Evolutionary conservation across 2,797 vertebrate species (phyloP).

Genomic region (Microhierax caerulescens): DNA sequence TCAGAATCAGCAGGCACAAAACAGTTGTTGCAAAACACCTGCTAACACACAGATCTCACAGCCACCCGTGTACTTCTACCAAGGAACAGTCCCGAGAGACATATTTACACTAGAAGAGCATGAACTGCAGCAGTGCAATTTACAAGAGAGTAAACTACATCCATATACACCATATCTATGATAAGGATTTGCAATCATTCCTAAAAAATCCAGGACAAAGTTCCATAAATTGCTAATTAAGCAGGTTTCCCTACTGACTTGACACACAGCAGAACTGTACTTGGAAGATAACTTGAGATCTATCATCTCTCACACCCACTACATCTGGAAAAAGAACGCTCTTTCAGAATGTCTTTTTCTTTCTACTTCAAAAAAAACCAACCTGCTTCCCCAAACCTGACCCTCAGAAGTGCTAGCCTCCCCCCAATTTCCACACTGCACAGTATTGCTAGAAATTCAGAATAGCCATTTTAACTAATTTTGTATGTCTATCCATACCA

Average conservation of each 20-base stretch:
- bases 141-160: not conserved
- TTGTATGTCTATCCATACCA: not conserved
- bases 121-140: not conserved
- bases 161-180: accelerated
- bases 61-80: accelerated
- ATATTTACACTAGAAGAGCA: accelerated
- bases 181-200: not conserved
- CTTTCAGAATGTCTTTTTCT: not conserved
- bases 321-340: not conserved
- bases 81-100: not conserved
- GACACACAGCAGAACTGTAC: not conserved
- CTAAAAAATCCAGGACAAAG: not conserved
- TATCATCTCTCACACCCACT: not conserved
- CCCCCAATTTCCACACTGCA: not conserved
- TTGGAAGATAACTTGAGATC: not conserved
- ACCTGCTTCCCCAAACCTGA: not conserved
- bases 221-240: not conserved
- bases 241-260: not conserved
- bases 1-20: not conserved
- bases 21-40: not conserved
- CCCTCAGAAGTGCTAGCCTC: not conserved
- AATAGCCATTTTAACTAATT: not conserved
- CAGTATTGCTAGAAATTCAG: not conserved
- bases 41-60: not conserved
- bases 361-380: not conserved